Base-by-base conservation (phyloP, 2,888 invertebrate species). In the Vanessa cardui region DNA sequence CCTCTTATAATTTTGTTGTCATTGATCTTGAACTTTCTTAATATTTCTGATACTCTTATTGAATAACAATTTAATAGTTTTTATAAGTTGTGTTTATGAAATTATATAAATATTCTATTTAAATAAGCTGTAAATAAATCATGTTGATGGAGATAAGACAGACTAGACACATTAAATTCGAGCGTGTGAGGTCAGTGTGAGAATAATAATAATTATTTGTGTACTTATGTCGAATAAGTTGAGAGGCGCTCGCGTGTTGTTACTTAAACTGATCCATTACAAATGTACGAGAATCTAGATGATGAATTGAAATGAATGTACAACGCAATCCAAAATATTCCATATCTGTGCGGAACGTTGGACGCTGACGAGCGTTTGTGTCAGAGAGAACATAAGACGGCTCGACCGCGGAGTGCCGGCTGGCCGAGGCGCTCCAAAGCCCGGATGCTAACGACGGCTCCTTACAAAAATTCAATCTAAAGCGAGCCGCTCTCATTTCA, bases 381-480 rank as follows among this genome's bases (percentile, higher is more conserved):
- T 20, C 18, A 4, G 49, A 18, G 18, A 20, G 49, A 49, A 15
- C 52, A 52, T 21, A 52, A 26, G 47, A 47, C 47, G 7, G 12
- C 49, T n/a, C 46, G 46, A 15, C 46, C 16, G 16, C 16, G 7
- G 16, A 46, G 46, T 6, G 18, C 20, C 12, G 50, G 31, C 54
- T 33, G 49, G 49, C n/a, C 4, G 39, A 39, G 39, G 39, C 39
- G 12, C 39, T 12, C 49, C 39, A 39, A 62, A 45, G 58, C 31
- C 50, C 62, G 52, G 52, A 62, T 15, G 56, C 58, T 67, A 62
- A 67, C 67, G 67, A 62, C 52, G 50, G 46, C 59, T 54, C n/a
- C 47, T 64, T 63, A 63, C 63, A 63, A 64, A 62, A 49, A 68
- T 31, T 56, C 9, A 52, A 64, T 60, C 59, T 60, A 60, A 60